Base-by-base conservation (phyloP, 2,888 invertebrate species). In the Pseudococcus jackbeardsleyi region DNA sequence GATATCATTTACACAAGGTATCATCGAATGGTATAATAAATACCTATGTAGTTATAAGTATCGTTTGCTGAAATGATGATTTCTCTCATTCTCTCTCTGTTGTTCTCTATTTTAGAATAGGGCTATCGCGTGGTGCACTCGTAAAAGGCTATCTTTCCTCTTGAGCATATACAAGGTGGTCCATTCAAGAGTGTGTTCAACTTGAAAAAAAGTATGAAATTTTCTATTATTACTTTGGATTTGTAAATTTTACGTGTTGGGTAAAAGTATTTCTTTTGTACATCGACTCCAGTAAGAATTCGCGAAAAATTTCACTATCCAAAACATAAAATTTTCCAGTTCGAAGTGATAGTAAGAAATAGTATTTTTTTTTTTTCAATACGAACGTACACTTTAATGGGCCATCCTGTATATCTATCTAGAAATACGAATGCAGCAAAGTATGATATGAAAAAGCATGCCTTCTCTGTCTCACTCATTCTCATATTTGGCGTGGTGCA, bases 1-100 rank as follows among this genome's bases (percentile, higher is more conserved):
- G 86, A 86, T 86, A 86, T 86, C 86, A 86, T 86, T 86, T 86
- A 86, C 86, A 86, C 86, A 72, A 86, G 86, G 19, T 48, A 46
- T 86, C 86, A 86, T 86, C 86, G 86, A 86, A 86, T 86, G 72
- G 86, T 86, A 42, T 42, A 86, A 72, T 86, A 86, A 86, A 86
- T 86, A 72, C 64, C 42, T 72, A 26, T 72, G 59, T 64, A 46
- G 68, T 72, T 42, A 26, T 86, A 39, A 39, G 7, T 39, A 0
- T 85, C n/a, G 33, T 54, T 54, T 85, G 72, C 72, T 72, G 26
- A 33, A 72, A 46, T 46, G 79, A 46, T 82, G 46, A 82, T 72
- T 72, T 86, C 42, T 72, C 22, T 72, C 19, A 2, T 48, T 72
- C 77, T 72, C 11, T 72, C 68, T 72, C 72, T 68, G 48, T 46